Evolutionary conservation across 2,888 invertebrate species (phyloP).

Genomic region (Chouioia cunea): DNA sequence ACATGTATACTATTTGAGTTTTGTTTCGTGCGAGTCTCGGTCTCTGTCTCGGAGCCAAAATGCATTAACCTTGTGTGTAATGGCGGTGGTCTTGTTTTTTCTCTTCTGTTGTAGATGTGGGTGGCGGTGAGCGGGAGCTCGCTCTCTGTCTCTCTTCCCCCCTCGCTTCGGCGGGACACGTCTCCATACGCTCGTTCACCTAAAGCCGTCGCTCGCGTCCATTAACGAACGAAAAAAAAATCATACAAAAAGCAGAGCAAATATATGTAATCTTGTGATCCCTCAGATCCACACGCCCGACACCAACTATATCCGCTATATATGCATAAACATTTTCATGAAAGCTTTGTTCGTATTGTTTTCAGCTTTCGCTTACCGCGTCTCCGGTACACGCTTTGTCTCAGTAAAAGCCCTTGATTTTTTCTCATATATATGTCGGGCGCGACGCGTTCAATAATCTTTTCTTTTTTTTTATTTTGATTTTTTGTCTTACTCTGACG

Average conservation of each 20-base stretch:
- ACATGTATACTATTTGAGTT: background rate
- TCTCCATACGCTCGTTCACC: background rate
- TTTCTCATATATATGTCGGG: no score
- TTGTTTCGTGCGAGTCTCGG: background rate
- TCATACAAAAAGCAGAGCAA: constrained; percentile 1
- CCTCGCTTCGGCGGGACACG: constrained; percentile 28
- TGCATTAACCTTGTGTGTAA: constrained; percentile 56
- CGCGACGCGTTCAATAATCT: no score
- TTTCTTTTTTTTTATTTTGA: background rate
- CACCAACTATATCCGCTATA: constrained; percentile 38
- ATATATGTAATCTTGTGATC: constrained; percentile 25
- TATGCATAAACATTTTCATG: constrained; percentile 7
- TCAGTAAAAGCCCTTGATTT: no score
- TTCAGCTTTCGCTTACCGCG: background rate
- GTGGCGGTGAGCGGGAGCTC: constrained; percentile 69
- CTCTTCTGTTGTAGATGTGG: constrained; percentile 70
- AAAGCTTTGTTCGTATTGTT: constrained; percentile 7
- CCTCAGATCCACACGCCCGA: constrained; percentile 39
- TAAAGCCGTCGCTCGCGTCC: constrained; percentile 9
- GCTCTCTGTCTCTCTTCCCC: constrained; percentile 48
- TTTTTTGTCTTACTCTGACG: background rate
- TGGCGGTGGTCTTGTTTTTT: constrained; percentile 67
- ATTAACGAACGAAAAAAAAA: constrained; percentile 1
- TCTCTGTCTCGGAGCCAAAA: constrained; percentile 6
- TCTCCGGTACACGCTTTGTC: no score